Percentiles rank a stretch among this genome's conserved stretches.
Conservation (phyloP, 2,888 invertebrate genomes). For the Nephrotoma flavescens region DNA sequence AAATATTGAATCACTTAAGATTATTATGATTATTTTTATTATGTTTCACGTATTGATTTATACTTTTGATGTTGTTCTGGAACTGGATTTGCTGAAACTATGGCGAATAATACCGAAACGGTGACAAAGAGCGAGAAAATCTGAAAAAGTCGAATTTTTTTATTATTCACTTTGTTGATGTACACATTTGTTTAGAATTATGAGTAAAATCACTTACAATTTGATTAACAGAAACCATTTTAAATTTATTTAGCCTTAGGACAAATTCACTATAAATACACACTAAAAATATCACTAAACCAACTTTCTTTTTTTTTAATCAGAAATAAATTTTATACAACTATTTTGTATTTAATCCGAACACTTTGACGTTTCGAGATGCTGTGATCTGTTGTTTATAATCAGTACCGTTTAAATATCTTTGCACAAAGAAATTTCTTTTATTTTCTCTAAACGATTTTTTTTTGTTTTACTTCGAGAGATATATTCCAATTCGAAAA, state of each 20-base stretch:
- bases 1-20: neutral
- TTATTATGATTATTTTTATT: neutral
- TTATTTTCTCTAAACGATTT: neutral
- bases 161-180: neutral
- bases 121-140: neutral
- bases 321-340: neutral
- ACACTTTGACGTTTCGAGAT: neutral
- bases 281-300: neutral
- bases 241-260: neutral
- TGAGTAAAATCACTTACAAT: neutral
- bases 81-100: neutral
- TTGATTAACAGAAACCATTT: neutral
- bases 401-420: conserved; percentile 2
- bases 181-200: neutral
- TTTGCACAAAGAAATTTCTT: neutral
- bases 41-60: neutral
- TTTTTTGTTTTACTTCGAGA: neutral
- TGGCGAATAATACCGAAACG: neutral
- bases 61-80: neutral
- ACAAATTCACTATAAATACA: neutral
- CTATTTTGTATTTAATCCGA: neutral
- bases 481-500: neutral
- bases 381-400: conserved; percentile 1
- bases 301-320: conserved; percentile 1
- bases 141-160: neutral